Conservation (phyloP, 37 sponge, comb jelly and placozoan species). For the Aphrocallistes beatrix region DNA sequence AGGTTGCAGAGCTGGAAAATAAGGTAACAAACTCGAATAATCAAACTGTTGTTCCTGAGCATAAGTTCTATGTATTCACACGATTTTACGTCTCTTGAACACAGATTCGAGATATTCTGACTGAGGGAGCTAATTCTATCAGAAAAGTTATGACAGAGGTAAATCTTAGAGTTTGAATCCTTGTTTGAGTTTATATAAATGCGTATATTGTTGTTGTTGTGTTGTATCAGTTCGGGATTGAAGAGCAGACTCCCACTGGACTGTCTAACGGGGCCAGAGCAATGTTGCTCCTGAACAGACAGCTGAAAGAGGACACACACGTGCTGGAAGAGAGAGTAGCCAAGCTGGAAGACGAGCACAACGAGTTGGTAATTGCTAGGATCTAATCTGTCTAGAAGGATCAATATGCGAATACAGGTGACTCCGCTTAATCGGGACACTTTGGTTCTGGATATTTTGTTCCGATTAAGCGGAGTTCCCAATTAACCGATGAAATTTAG, state of each 20-base stretch:
- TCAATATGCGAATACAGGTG: too few relatives aligned
- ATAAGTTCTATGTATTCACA: too few relatives aligned
- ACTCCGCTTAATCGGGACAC: too few relatives aligned
- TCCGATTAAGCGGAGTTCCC: too few relatives aligned
- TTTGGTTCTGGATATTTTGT: too few relatives aligned
- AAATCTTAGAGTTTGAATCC: neutral
- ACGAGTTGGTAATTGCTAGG: conserved; percentile 32
- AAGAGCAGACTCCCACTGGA: conserved; percentile 46
- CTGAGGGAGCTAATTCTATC: neutral
- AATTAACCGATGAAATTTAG: too few relatives aligned
- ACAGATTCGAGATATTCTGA: neutral
- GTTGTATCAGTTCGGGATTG: conserved; percentile 38
- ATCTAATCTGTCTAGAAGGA: too few relatives aligned
- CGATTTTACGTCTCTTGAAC: neutral
- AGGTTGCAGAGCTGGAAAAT: neutral
- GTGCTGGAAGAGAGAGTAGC: conserved; percentile 37
- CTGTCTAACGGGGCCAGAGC: conserved; percentile 48
- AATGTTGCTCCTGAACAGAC: conserved; percentile 51
- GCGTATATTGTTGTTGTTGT: neutral
- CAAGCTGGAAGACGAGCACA: conserved; percentile 30
- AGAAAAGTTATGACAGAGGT: conserved; percentile 7
- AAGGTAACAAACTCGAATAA: neutral
- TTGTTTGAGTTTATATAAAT: neutral
- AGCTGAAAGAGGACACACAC: conserved; percentile 40
- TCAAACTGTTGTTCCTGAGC: too few relatives aligned